Evolutionary conservation across 2,113 vertebrate genomes (phyloP).

Genomic region (Eulacestoma nigropectus): DNA sequence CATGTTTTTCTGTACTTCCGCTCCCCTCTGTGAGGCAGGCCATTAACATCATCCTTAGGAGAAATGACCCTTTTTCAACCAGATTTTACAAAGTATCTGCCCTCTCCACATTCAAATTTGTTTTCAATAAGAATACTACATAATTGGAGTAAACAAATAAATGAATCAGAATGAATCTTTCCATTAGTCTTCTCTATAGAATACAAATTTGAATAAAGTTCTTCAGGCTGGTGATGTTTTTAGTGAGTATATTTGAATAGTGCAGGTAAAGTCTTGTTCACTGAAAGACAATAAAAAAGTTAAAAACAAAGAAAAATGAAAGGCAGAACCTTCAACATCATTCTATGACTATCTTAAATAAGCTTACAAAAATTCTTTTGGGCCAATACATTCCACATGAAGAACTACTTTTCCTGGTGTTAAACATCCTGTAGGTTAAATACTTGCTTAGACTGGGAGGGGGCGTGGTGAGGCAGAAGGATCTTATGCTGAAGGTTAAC

Average conservation of each 20-base stretch:
- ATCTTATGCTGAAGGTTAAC: not conserved
- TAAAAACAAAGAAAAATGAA: not conserved
- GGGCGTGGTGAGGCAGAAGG: not conserved
- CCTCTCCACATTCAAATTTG: not conserved
- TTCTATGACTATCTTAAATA: not conserved
- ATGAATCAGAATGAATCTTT: not conserved
- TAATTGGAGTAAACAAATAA: not conserved
- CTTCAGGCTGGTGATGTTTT: not conserved
- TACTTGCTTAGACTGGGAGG: not conserved
- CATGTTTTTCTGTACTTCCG: not conserved
- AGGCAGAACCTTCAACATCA: not conserved
- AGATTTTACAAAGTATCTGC: not conserved
- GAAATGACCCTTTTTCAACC: not conserved
- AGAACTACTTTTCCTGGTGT: not conserved
- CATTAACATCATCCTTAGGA: not conserved
- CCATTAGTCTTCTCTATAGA: not conserved
- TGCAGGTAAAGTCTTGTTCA: not conserved
- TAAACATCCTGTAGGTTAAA: not conserved
- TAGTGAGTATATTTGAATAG: not conserved
- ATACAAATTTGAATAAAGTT: not conserved
- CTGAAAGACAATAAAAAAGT: not conserved
- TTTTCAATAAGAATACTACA: not conserved
- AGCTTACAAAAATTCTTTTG: not conserved
- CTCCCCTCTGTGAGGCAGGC: not conserved
- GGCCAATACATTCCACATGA: not conserved